A percentile compares a stretch with the other conserved stretches of the same genome.
These are phyloP conservation scores for Drosophila burlai DNA, from an alignment of 1,140 invertebrate species.

Conservation along the genomic window DNA sequence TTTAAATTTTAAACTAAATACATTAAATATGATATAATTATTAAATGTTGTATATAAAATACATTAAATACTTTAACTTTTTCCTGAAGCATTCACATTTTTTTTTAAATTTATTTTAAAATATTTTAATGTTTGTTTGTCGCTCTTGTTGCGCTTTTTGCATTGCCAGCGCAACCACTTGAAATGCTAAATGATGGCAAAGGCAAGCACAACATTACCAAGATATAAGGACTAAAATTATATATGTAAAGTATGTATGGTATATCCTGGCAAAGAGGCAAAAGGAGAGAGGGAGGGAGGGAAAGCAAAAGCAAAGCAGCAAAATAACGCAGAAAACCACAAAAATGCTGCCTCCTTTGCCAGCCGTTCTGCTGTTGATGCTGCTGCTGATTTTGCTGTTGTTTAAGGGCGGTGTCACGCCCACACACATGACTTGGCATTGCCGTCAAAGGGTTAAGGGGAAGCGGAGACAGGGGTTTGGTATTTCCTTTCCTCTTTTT, in stretches of 20 bases:
- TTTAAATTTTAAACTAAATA: too few species aligned
- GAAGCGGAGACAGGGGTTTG: background rate
- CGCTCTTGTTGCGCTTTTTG: constrained; percentile 50
- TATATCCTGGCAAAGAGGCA: background rate
- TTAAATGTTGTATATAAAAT: background rate
- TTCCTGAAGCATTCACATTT: background rate
- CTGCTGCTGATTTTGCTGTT: constrained; percentile 29
- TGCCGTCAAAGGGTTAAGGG: constrained; percentile 61
- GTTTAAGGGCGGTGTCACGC: constrained; percentile 42
- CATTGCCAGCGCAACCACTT: constrained; percentile 38
- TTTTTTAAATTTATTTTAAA: background rate
- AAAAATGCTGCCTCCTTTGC: constrained; percentile 66
- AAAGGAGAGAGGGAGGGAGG: background rate
- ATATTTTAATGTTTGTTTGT: background rate
- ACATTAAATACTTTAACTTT: background rate
- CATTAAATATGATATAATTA: background rate
- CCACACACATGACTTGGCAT: constrained; percentile 48
- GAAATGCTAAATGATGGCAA: constrained; percentile 39
- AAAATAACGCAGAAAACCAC: constrained; percentile 58
- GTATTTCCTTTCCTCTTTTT: background rate
- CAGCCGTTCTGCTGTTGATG: constrained; percentile 18
- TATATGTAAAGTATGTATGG: constrained; percentile 11
- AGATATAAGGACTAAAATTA: constrained; percentile 18
- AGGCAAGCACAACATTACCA: constrained; percentile 19
- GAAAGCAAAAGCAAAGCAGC: constrained; percentile 27